phyloP scores from a whole-genome alignment of 2,888 invertebrate species.

The Drosophila atripex region DNA sequence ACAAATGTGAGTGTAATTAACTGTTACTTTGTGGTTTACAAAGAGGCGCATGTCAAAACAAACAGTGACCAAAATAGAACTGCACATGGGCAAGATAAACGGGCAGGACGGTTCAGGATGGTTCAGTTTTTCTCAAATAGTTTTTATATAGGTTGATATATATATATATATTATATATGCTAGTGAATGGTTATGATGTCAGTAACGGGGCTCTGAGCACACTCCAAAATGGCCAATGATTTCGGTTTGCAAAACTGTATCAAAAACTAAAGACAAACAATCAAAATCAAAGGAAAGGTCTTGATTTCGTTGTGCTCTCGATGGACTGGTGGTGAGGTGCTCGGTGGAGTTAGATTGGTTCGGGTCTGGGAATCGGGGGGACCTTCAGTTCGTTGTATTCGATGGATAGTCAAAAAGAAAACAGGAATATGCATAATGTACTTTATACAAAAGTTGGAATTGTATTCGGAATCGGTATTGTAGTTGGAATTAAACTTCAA shows the following conservation, averaged over 20 bases:
- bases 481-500: constrained; percentile 45
- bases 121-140: constrained; percentile 26
- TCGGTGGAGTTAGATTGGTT: constrained; percentile 8
- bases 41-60: constrained; percentile 69
- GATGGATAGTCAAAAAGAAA: constrained; percentile 54
- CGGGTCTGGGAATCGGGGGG: constrained; percentile 16
- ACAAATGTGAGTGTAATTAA: constrained; percentile 38
- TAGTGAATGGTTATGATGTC: constrained; percentile 17
- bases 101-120: constrained; percentile 48
- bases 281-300: constrained; percentile 28
- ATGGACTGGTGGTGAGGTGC: constrained; percentile 28
- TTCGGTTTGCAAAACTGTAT: constrained; percentile 23
- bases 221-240: constrained; percentile 25
- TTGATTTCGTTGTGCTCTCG: constrained; percentile 39
- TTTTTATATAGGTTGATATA: constrained; percentile 13
- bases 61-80: constrained; percentile 66
- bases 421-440: constrained; percentile 50
- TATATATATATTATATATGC: constrained; percentile 3
- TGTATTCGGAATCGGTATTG: constrained; percentile 21
- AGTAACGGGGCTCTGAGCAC: constrained; percentile 30
- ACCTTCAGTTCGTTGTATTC: constrained; percentile 39
- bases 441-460: constrained; percentile 59
- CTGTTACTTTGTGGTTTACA: constrained; percentile 49
- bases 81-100: constrained; percentile 59
- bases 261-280: constrained; percentile 29